A percentile compares a stretch with the other conserved stretches of the same genome.
Evolutionary conservation across 2,888 invertebrate species (phyloP).

Genomic region (Conistra vaccinii): DNA sequence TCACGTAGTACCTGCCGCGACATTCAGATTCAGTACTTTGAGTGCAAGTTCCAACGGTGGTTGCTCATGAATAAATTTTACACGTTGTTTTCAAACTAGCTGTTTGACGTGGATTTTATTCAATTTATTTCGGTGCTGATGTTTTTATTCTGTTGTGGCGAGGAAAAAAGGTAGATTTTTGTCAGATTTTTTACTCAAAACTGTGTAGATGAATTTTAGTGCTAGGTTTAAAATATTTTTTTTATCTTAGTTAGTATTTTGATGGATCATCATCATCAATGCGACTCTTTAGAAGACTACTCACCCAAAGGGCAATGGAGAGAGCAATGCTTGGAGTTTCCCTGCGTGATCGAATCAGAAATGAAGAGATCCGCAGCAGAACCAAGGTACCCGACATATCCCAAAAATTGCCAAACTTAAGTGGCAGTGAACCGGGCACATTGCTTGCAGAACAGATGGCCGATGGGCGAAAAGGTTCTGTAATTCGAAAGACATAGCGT

Average conservation of each 20-base stretch:
- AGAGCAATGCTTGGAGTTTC: not conserved
- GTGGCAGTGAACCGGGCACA: no score
- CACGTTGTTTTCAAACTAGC: conserved; percentile 70
- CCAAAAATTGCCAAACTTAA: no score
- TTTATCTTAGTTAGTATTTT: not conserved
- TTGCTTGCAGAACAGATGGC: not conserved
- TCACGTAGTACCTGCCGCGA: conserved; percentile 73
- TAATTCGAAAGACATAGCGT: no score
- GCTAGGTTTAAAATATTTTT: not conserved
- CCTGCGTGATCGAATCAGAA: not conserved
- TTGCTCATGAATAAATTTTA: conserved; percentile 75
- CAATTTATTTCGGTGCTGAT: conserved; percentile 50
- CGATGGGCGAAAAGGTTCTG: not conserved
- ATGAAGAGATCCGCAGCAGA: not conserved
- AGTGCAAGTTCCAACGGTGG: conserved; percentile 68
- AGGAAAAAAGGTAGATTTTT: conserved; percentile 11
- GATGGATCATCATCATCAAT: not conserved
- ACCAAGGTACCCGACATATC: no score
- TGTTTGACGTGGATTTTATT: conserved; percentile 60
- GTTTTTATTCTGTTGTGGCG: conserved; percentile 34
- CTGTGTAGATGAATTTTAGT: not conserved
- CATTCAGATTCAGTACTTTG: conserved; percentile 76
- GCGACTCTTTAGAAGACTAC: not conserved
- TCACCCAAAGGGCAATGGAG: not conserved
- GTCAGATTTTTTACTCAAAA: conserved; percentile 4